Evolutionary conservation across 1,140 invertebrate genomes (phyloP), one percentile per base, ranked within the genome.

Genomic region (Neodiprion pinetum): DNA sequence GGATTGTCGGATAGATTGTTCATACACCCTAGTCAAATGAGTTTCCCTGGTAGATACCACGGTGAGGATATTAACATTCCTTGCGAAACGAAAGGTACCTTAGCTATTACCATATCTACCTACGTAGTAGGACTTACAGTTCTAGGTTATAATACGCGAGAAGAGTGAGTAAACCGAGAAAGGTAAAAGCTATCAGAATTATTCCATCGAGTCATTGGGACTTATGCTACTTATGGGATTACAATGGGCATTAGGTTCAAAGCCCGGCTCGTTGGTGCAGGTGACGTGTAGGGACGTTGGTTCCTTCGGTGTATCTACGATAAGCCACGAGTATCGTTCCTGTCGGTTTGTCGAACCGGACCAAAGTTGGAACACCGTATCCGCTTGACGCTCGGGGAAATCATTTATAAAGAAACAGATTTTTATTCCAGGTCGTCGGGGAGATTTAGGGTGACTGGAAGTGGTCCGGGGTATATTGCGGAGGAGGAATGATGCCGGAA

Each of bases 201-300:
- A 85, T 83, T 84, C 83, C 78, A 80, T 78, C 80, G 80, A 84
- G 83, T 85, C 84, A 82, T 82, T 79, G 79, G 80, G 84, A 85
- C 81, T 85, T 85, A 85, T 76, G 77, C 81, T 80, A 83, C 84
- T 87, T 87, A 87, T 86, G 75, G 84, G 85, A 87, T 87, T 87
- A 87, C 80, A 17, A 47, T 61, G 53, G 53, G 67, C 23, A 69
- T 69, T 69, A 69, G 11, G 10, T 47, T 17, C 9, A 17, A 61
- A 17, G 11, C 53, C 53, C n/a, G 53, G 53, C 53, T 40, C 28
- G 28, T 40, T 40, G 28, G 2, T 40, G 28, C 53, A 61, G 11
- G 53, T 61, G 11, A 12, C 53, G 53, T 61, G 53, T 61, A 12
- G n/a, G 11, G 40, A 47, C 40, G 67, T 69, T 69, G 7, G 5